Evolutionary conservation across 2,113 vertebrate species (phyloP).

Genomic region (Oncorhynchus tshawytscha): DNA sequence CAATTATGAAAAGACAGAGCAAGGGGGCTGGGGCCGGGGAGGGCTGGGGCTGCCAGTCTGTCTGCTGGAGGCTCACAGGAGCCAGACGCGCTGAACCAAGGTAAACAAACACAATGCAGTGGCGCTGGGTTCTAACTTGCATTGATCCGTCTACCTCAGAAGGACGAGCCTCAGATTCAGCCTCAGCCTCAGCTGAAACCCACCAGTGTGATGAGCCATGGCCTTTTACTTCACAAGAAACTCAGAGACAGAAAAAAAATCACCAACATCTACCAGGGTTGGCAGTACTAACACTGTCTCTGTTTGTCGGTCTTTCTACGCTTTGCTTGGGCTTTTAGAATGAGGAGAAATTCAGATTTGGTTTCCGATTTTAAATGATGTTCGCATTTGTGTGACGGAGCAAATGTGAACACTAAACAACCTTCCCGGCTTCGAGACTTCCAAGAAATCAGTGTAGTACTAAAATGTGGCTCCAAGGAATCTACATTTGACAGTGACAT

Average conservation of each 20-base stretch:
- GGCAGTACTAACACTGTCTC: neutral
- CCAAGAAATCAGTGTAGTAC: constrained; percentile 58
- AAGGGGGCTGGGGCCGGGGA: constrained; percentile 28
- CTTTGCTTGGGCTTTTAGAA: neutral
- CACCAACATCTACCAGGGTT: neutral
- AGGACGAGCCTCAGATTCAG: constrained; percentile 65
- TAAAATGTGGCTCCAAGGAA: constrained; percentile 60
- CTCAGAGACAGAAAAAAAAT: constrained; percentile 24
- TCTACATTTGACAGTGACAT: constrained; percentile 53
- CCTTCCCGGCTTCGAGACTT: constrained; percentile 37
- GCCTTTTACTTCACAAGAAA: constrained; percentile 72
- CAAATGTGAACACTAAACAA: constrained; percentile 45
- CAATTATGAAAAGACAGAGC: constrained; percentile 96
- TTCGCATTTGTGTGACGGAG: constrained; percentile 16
- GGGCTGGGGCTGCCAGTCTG: constrained; percentile 86
- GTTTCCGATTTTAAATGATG: neutral
- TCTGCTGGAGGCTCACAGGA: constrained; percentile 90
- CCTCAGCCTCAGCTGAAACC: constrained; percentile 36
- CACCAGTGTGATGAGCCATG: constrained; percentile 58
- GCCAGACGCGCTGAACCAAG: constrained; percentile 91
- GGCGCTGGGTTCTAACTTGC: constrained; percentile 88
- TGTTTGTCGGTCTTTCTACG: neutral
- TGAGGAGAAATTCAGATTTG: neutral
- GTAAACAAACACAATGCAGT: constrained; percentile 96
- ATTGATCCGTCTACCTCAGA: constrained; percentile 87